Conservation (phyloP, 2,113 vertebrate species). For the Aphyosemion australe region DNA sequence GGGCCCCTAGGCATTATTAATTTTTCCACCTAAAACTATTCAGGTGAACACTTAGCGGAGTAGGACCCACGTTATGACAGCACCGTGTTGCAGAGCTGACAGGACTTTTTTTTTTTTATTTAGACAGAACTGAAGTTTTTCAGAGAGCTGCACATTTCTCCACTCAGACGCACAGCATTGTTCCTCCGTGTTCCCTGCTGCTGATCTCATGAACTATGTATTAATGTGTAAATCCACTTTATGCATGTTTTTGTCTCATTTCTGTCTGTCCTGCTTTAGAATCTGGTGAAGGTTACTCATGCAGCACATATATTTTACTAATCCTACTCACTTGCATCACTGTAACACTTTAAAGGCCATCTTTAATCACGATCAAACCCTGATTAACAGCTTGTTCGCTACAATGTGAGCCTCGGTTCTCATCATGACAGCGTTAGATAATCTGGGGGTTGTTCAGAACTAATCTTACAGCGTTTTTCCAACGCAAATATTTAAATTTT, state of each 20-base stretch:
- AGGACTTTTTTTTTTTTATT: too few species aligned
- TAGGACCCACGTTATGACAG: neutral
- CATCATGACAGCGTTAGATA: neutral
- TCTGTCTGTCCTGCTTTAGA: neutral
- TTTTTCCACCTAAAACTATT: too few species aligned
- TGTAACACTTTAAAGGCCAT: neutral
- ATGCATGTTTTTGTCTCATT: too few species aligned
- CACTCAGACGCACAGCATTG: too few species aligned
- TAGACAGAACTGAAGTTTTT: too few species aligned
- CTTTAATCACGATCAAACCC: neutral
- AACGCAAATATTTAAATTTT: conserved; percentile 12
- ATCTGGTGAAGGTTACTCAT: neutral
- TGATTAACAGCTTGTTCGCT: neutral
- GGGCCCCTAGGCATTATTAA: too few species aligned
- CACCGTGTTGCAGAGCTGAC: neutral
- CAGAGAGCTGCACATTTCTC: too few species aligned
- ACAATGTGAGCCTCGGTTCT: conserved; percentile 1
- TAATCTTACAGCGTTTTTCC: conserved; percentile 6
- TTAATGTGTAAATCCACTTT: too few species aligned
- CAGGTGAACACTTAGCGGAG: too few species aligned
- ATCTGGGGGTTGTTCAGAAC: conserved; percentile 9
- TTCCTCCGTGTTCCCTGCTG: too few species aligned
- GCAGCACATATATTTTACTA: neutral
- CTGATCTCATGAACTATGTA: too few species aligned
- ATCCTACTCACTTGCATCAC: too few species aligned